A percentile compares a stretch with the other conserved stretches of the same genome.
Evolutionary conservation across 2,888 invertebrate species (phyloP).

Genomic region (Bruchidius siliquastri): DNA sequence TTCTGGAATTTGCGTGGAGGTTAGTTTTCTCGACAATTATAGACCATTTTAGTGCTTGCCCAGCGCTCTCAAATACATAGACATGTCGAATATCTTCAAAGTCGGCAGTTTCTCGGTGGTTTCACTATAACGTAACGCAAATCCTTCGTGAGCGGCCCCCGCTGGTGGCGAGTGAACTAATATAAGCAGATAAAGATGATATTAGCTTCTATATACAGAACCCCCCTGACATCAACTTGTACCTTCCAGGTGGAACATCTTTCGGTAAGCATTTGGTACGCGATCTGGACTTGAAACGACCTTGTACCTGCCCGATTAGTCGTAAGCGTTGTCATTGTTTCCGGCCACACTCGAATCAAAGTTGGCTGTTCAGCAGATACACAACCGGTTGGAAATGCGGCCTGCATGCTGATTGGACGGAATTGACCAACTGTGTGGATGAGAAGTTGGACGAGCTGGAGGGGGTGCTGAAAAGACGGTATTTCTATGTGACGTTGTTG

Average conservation of each 20-base stretch:
- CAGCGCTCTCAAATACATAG: too few relatives aligned
- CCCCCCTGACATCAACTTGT: too few relatives aligned
- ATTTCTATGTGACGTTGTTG: constrained; percentile 93
- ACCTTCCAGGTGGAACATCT: constrained; percentile 77
- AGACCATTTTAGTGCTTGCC: too few relatives aligned
- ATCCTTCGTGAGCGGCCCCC: too few relatives aligned
- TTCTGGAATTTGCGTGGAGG: too few relatives aligned
- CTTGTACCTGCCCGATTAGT: constrained; percentile 87
- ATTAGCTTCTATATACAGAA: too few relatives aligned
- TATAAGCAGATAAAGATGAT: too few relatives aligned
- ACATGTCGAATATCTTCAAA: too few relatives aligned
- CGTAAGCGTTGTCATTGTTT: constrained; percentile 89
- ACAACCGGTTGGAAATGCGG: constrained; percentile 99
- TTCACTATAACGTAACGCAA: too few relatives aligned
- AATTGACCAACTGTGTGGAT: constrained; percentile 88
- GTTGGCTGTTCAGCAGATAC: constrained; percentile 96
- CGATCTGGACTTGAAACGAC: constrained; percentile 87
- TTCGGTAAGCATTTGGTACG: constrained; percentile 95
- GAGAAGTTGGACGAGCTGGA: constrained; percentile 88
- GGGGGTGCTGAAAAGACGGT: constrained; percentile 60
- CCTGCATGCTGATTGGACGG: constrained; percentile 97
- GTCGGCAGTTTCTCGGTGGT: too few relatives aligned
- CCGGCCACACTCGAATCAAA: constrained; percentile 86
- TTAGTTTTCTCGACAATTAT: too few relatives aligned
- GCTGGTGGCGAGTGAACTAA: too few relatives aligned